These are phyloP conservation scores for Brachyalestes nurse DNA, from an alignment of 2,797 vertebrate species.

Conservation along the genomic window DNA sequence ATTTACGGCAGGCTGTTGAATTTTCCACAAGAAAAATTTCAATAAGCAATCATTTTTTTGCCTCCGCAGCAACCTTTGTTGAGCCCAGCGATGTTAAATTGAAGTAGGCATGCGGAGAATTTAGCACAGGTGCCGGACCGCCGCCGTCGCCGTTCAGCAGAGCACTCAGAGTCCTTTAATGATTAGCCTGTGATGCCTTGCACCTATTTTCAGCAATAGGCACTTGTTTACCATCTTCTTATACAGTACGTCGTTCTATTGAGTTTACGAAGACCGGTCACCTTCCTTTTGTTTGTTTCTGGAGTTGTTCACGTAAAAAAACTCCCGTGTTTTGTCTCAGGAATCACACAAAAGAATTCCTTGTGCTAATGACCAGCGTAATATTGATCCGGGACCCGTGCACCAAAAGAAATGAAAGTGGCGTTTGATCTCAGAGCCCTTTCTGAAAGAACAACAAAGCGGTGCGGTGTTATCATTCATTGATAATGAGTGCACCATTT, in stretches of 20 bases:
- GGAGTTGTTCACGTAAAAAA: conserved; percentile 17
- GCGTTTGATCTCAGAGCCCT: conserved; percentile 1
- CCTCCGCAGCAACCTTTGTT: conserved; percentile 51
- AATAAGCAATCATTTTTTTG: conserved; percentile 52
- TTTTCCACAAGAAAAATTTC: conserved; percentile 62
- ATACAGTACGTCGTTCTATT: not conserved
- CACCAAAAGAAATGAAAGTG: conserved; percentile 21
- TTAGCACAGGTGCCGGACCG: conserved; percentile 27
- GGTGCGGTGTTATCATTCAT: conserved; percentile 28
- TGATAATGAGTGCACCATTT: conserved; percentile 45
- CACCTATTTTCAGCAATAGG: not conserved
- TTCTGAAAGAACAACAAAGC: not conserved
- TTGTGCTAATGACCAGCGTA: conserved; percentile 28
- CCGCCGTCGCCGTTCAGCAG: conserved; percentile 2
- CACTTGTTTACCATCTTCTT: not conserved
- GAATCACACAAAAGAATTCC: conserved; percentile 19
- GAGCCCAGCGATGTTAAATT: conserved; percentile 54
- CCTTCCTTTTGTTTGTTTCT: not conserved
- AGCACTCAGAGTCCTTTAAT: conserved; percentile 2
- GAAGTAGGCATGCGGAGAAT: conserved; percentile 46
- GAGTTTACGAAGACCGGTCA: not conserved
- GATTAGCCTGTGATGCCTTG: not conserved
- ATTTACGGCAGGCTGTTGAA: conserved; percentile 63
- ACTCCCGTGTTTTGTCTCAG: conserved; percentile 15
- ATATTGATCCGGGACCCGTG: conserved; percentile 17